Evolutionary conservation across 2,113 vertebrate species (phyloP), one percentile per base, ranked within the genome.

Genomic region (Nyctereutes procyonoides): DNA sequence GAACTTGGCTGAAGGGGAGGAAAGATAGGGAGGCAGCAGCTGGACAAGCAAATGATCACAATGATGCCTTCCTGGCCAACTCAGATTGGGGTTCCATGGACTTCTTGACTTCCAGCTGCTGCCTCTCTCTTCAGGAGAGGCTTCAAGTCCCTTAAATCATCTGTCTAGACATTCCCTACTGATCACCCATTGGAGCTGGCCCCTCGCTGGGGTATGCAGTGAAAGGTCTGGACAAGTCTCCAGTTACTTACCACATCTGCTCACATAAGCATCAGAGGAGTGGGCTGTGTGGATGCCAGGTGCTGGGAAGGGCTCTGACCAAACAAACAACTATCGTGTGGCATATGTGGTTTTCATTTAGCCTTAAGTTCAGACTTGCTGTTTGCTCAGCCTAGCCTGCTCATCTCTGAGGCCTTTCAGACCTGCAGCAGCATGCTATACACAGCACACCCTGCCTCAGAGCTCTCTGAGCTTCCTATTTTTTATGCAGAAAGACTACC

Each of bases 281-380:
- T 51, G 32, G 55, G 53, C 65, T 53, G 26, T 38, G 82, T 24
- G 79, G 8, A 32, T 0, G 1, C 28, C 43, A 32, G 51, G 60
- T 77, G 19, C 48, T 2, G 11, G 76, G 4, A 95, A 32, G 38
- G 4, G 48, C 15, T 62, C 63, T 74, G 65, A 48, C 22, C 53
- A 93, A 69, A n/a, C 17, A 55, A 55, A 35, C 12, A 16, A 63
- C 56, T 79, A 16, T 16, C 55, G 1, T 24, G 32, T 8, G 26
- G 28, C 28, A 3, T 12, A 5, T 24, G 24, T 51, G 84, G 63
- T 76, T 76, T 56, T 93, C 74, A 56, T 62, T 88, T 53, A 94
- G 30, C 43, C 92, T 92, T 80, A 53, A 67, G 79, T 94, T 92
- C 79, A 63, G 65, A 92, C 84, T 92, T 92, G 83, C 79, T 62